phyloP scores from a whole-genome alignment of 2,113 vertebrate genomes.

The Urocynchramus pylzowi region DNA sequence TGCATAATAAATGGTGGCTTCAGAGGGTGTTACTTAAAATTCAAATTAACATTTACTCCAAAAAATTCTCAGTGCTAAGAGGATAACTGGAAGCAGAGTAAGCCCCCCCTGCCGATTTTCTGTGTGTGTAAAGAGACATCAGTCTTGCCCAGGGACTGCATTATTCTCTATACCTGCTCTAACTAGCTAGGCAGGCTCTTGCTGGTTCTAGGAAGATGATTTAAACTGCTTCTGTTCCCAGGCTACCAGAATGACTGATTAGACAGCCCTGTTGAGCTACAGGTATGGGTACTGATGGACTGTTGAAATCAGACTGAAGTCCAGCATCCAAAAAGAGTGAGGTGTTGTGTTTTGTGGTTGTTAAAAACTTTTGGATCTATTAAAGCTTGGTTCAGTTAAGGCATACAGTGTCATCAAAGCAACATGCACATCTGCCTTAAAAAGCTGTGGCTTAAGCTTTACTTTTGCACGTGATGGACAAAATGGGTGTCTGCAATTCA shows the following conservation, averaged over 20 bases:
- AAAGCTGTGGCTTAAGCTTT: background rate
- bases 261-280: background rate
- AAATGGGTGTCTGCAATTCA: background rate
- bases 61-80: background rate
- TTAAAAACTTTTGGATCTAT: background rate
- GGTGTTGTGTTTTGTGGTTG: rapidly evolving
- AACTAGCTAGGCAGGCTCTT: background rate
- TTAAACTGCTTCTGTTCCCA: background rate
- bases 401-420: background rate
- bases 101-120: background rate
- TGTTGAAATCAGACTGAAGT: background rate
- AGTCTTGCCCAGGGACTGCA: background rate
- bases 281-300: background rate
- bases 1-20: background rate
- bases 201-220: background rate
- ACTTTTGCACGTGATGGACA: rapidly evolving
- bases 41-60: background rate
- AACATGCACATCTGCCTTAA: background rate
- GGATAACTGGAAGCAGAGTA: background rate
- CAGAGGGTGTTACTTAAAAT: background rate
- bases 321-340: background rate
- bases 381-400: background rate
- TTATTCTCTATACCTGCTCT: background rate
- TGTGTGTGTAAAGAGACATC: background rate
- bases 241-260: background rate